phyloP scores from a whole-genome alignment of 1,140 invertebrate species.

The Drosophila truncata region DNA sequence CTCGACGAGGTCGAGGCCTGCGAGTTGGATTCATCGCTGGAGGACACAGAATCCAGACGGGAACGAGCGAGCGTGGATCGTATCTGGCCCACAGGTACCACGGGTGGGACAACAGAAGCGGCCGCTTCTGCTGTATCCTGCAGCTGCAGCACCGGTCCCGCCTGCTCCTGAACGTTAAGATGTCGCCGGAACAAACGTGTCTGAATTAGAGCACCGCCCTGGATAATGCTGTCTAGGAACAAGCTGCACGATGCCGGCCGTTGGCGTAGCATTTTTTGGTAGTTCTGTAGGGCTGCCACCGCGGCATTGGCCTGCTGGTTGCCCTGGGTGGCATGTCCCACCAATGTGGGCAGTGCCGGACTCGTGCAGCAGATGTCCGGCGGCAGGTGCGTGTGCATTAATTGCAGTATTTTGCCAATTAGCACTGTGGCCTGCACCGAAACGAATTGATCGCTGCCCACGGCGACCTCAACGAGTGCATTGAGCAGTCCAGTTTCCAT shows the following conservation, averaged over 20 bases:
- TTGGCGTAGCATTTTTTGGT: constrained; percentile 92
- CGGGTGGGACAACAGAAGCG: constrained; percentile 1
- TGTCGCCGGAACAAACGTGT: constrained; percentile 81
- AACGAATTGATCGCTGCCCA: constrained; percentile 94
- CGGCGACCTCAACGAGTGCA: constrained; percentile 96
- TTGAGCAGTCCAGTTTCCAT: constrained; percentile 94
- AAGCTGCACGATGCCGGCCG: constrained; percentile 92
- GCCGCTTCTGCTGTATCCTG: constrained; percentile 48
- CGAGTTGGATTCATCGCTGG: constrained; percentile 77
- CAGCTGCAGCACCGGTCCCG: constrained; percentile 42
- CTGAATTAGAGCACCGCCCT: constrained; percentile 83
- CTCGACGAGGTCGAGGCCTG: constrained; percentile 70
- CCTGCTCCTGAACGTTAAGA: constrained; percentile 70
- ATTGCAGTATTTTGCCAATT: constrained; percentile 93
- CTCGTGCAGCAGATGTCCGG: constrained; percentile 93
- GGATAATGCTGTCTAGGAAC: constrained; percentile 93
- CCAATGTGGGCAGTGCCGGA: constrained; percentile 92
- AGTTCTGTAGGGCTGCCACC: constrained; percentile 90
- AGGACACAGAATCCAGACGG: constrained; percentile 79
- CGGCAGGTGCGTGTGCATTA: constrained; percentile 93
- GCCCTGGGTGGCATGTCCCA: constrained; percentile 91
- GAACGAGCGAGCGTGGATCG: constrained; percentile 56
- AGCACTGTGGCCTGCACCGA: constrained; percentile 96
- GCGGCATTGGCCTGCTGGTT: constrained; percentile 93
- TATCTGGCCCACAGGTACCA: constrained; percentile 11